Evolutionary conservation across 2,797 vertebrate genomes (phyloP), one percentile per base, ranked within the genome.

Genomic region (Poeciliopsis turneri): DNA sequence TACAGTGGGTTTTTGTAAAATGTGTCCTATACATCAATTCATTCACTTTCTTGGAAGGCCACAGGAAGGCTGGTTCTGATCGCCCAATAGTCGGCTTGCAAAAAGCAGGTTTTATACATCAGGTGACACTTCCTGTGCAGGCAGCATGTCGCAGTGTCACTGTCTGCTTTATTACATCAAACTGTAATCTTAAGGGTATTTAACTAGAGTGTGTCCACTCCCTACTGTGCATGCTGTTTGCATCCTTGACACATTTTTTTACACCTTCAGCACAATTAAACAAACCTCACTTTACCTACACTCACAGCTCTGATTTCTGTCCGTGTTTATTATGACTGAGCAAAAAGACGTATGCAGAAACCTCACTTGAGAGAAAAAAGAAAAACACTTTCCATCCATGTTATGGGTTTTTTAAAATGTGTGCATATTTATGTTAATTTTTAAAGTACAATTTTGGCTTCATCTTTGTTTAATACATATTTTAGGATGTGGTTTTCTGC

Each of bases 201-300:
- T 71, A 84, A 79, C 64, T 74, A 41, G 75, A 84, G 72, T 74
- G 84, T 82, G 83, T 84, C 85, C 88, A 88, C 85, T 89, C 85
- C 89, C 88, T 76, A 82, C 30, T 39, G 87, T 66, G 85, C 76
- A 43, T n/a, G 70, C 64, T 72, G 64, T 43, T 78, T 72, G 86
- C 86, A 88, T 91, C 81, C 86, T n/a, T 71, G 90, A 90, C 88
- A 90, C 87, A 74, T 72, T 91, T 84, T 82, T 81, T 74, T 80
- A 83, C 89, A 89, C 88, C 85, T 88, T 92, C 91, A 93, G 80
- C 82, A 83, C 81, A 89, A 93, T 93, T 92, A 90, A 86, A 90
- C 83, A 90, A 92, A 79, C 75, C 81, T 84, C 73, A 45, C 30
- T 55, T 51, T 46, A 86, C 73, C 59, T 73, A 51, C 72, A 43